Evolutionary conservation across 2,113 vertebrate species (phyloP).

Genomic region (Rhineura floridana): DNA sequence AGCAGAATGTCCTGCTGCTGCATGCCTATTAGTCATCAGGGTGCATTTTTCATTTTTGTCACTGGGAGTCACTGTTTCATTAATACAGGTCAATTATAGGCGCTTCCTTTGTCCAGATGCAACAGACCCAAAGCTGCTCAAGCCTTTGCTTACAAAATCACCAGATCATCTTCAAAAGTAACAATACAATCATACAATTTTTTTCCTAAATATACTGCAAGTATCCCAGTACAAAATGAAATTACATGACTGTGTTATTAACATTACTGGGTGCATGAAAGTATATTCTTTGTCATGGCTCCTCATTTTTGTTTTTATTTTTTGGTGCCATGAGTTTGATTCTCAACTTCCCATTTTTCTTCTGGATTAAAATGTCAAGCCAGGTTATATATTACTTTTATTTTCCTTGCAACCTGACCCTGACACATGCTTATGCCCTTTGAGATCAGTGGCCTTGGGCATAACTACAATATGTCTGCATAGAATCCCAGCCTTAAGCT

Average conservation of each 20-base stretch:
- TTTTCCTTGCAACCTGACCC: background rate
- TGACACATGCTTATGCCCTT: background rate
- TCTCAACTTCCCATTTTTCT: background rate
- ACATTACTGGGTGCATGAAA: constrained; percentile 45
- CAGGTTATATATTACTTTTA: background rate
- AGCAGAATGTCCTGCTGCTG: background rate
- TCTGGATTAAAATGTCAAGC: constrained; percentile 11
- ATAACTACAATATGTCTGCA: background rate
- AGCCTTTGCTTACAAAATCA: constrained; percentile 31
- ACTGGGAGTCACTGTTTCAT: constrained; percentile 59
- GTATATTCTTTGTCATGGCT: constrained; percentile 30
- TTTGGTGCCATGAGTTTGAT: constrained; percentile 35
- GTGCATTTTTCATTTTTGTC: background rate
- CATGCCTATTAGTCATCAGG: fast-evolving
- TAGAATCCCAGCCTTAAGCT: background rate
- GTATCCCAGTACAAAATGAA: constrained; percentile 31
- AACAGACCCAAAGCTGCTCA: constrained; percentile 13
- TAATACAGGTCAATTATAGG: constrained; percentile 5
- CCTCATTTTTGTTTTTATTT: too few species aligned
- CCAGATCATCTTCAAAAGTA: constrained; percentile 44
- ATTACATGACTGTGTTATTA: constrained; percentile 27
- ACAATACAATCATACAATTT: too few species aligned
- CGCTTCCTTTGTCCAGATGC: background rate
- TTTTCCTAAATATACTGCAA: constrained; percentile 23
- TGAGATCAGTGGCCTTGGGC: background rate